These are phyloP conservation scores for Grammomys surdaster DNA, from an alignment of 2,113 vertebrate species.

Conservation along the genomic window DNA sequence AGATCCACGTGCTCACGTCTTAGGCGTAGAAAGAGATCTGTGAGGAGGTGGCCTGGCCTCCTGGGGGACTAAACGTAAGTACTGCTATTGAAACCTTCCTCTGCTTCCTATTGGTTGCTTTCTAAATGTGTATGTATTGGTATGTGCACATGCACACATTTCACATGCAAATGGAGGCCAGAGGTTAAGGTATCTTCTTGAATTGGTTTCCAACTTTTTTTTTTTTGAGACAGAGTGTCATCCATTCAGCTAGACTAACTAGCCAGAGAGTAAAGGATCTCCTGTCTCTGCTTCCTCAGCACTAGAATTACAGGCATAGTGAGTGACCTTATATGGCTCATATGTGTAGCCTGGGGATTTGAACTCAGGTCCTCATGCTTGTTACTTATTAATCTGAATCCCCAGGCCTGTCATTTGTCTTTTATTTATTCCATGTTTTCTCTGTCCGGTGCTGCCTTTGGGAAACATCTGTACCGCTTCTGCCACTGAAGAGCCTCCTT, in stretches of 20 bases:
- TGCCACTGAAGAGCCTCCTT: background rate
- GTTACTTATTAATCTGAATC: background rate
- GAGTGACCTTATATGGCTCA: background rate
- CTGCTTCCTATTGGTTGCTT: background rate
- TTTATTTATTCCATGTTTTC: background rate
- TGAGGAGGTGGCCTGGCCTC: background rate
- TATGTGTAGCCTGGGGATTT: background rate
- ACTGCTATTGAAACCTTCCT: background rate
- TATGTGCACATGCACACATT: background rate
- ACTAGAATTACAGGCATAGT: background rate
- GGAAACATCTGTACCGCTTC: background rate
- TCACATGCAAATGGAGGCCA: background rate
- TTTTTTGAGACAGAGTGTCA: background rate
- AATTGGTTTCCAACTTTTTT: too few species aligned
- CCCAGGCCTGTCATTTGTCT: background rate
- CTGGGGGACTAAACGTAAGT: background rate
- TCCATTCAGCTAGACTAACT: background rate
- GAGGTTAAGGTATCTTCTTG: background rate
- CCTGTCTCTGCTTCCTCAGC: background rate
- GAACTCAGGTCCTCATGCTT: background rate
- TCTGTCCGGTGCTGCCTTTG: background rate
- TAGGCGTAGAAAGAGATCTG: background rate
- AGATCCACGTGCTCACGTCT: accelerated
- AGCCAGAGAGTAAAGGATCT: background rate
- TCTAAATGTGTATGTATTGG: background rate